phyloP scores from a whole-genome alignment of 2,888 invertebrate genomes.

The Ophraella communa region DNA sequence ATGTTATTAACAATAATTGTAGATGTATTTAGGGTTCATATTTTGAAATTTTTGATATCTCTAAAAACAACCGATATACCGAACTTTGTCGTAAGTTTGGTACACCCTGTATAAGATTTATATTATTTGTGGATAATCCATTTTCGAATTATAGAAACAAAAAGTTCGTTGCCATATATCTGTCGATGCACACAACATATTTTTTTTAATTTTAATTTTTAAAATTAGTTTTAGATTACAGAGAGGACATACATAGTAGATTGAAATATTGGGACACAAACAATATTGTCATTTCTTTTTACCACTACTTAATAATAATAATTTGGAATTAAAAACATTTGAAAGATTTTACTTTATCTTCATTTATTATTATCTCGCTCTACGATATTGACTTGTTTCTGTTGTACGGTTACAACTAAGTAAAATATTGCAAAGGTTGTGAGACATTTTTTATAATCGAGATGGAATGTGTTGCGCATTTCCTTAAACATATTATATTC shows the following conservation, averaged over 20 bases:
- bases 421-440: background rate
- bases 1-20: too few species aligned
- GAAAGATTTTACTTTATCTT: constrained; percentile 2
- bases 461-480: background rate
- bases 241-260: constrained; percentile 18
- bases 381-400: too few species aligned
- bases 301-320: constrained; percentile 11
- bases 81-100: too few species aligned
- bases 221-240: constrained; percentile 16
- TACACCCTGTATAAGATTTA: too few species aligned
- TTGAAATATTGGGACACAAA: constrained; percentile 18
- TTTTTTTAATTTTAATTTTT: background rate
- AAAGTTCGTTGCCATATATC: constrained; percentile 27
- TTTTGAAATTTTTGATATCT: too few species aligned
- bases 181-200: constrained; percentile 21
- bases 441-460: background rate
- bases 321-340: background rate
- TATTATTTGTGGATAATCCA: background rate
- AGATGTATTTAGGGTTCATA: too few species aligned
- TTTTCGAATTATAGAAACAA: background rate
- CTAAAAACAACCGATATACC: too few species aligned
- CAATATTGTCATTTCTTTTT: constrained; percentile 28
- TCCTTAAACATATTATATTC: constrained; percentile 7
- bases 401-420: background rate
- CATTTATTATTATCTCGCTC: too few species aligned